Evolutionary conservation across 2,113 vertebrate genomes (phyloP).

Genomic region (Oncorhynchus masou): DNA sequence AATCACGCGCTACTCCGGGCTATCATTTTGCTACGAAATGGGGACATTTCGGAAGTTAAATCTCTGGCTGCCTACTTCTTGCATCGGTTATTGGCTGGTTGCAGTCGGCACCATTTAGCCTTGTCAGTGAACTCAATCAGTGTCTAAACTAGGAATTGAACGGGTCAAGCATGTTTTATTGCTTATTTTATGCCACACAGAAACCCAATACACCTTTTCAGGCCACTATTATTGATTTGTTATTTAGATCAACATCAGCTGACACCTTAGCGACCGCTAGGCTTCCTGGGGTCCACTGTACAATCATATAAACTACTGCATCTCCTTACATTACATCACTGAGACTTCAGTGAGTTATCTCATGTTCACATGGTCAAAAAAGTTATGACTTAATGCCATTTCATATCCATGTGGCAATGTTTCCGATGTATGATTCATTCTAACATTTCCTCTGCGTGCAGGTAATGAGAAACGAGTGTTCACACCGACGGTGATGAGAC

Average conservation of each 20-base stretch:
- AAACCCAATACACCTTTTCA: neutral
- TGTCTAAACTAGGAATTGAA: slow-evolving; percentile 25
- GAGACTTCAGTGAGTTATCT: neutral
- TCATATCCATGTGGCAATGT: neutral
- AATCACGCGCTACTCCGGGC: slow-evolving; percentile 67
- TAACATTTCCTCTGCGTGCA: neutral
- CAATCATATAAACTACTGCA: neutral
- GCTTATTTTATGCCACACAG: neutral
- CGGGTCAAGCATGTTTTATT: slow-evolving; percentile 13
- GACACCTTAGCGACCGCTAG: no score
- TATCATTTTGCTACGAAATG: slow-evolving; percentile 63
- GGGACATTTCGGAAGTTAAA: slow-evolving; percentile 63
- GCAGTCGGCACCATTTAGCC: slow-evolving; percentile 22
- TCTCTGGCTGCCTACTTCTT: slow-evolving; percentile 46
- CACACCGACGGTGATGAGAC: no score
- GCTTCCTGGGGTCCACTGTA: no score
- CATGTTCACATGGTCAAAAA: neutral
- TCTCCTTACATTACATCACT: neutral
- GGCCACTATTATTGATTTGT: neutral
- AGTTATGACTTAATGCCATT: neutral
- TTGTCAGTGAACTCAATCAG: slow-evolving; percentile 36
- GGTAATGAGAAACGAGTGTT: neutral
- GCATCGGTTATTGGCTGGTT: slow-evolving; percentile 57
- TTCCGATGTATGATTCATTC: neutral
- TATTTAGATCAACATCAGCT: no score